phyloP scores from a whole-genome alignment of 2,113 vertebrate genomes.

The Takifugu flavidus region DNA sequence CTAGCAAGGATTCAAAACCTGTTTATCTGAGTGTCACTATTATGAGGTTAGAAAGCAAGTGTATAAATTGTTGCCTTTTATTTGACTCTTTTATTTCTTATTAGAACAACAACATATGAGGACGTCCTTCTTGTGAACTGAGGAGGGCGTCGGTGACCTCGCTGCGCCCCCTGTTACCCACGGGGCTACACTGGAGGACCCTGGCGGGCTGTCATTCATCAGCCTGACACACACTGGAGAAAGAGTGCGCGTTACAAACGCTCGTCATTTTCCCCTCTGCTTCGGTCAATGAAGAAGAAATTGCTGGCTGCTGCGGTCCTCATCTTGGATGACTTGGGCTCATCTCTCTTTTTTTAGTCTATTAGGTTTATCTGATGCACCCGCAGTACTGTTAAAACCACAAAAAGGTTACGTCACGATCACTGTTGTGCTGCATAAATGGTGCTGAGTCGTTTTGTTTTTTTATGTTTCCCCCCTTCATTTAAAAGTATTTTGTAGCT shows the following conservation, averaged over 20 bases:
- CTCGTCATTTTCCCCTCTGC: neutral
- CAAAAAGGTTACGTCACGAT: slow-evolving; percentile 2
- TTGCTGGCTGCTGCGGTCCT: neutral
- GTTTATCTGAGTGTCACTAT: neutral
- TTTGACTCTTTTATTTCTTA: slow-evolving; percentile 2
- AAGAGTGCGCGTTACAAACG: neutral
- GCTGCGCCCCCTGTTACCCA: slow-evolving; percentile 48
- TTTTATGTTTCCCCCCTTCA: slow-evolving; percentile 4
- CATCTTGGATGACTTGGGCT: slow-evolving; percentile 5
- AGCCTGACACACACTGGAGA: slow-evolving; percentile 6
- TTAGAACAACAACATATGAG: slow-evolving; percentile 77
- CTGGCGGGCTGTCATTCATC: neutral
- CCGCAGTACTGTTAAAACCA: too few species aligned
- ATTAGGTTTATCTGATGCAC: too few species aligned
- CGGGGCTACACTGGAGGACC: slow-evolving; percentile 2
- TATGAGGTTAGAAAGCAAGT: neutral
- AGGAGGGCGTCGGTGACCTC: slow-evolving; percentile 23
- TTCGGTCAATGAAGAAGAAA: neutral
- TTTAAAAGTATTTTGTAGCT: slow-evolving; percentile 25
- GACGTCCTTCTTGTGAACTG: slow-evolving; percentile 77
- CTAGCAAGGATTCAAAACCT: neutral
- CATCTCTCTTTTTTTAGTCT: slow-evolving; percentile 18
- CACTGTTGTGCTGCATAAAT: slow-evolving; percentile 1
- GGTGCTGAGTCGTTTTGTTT: slow-evolving; percentile 17
- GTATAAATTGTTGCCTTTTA: neutral